Conservation (phyloP, 2,113 vertebrate species). For the Toxotes jaculatrix region DNA sequence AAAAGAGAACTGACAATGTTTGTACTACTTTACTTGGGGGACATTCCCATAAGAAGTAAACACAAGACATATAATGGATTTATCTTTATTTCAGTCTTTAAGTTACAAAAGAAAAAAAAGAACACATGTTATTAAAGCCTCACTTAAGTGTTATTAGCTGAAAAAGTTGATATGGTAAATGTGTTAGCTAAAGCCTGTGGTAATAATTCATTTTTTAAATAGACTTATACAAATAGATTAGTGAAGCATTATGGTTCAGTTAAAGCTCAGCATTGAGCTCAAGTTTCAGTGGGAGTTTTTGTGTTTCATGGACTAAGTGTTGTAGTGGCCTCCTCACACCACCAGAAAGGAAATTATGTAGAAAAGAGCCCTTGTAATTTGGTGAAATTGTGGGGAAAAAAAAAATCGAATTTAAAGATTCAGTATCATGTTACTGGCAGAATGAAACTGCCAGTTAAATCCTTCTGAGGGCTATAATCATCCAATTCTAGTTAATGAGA, state of each 20-base stretch:
- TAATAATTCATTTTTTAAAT: too few relatives aligned
- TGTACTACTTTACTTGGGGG: too few relatives aligned
- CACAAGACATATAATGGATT: too few relatives aligned
- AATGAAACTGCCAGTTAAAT: constrained; percentile 19
- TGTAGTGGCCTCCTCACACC: not conserved
- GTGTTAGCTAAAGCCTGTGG: too few relatives aligned
- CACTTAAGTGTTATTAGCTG: too few relatives aligned
- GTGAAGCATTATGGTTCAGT: not conserved
- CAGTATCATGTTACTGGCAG: constrained; percentile 9
- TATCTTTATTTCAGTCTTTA: too few relatives aligned
- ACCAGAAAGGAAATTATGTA: not conserved
- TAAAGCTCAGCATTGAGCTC: not conserved
- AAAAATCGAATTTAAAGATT: constrained; percentile 1
- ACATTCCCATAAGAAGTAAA: not conserved
- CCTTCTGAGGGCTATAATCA: constrained; percentile 6
- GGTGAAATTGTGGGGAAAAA: not conserved
- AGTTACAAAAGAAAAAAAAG: too few relatives aligned
- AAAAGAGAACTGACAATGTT: too few relatives aligned
- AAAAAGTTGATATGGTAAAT: too few relatives aligned
- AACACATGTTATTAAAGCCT: too few relatives aligned
- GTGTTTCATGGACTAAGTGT: not conserved
- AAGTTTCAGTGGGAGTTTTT: not conserved
- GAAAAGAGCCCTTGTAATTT: not conserved
- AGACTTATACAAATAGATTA: too few relatives aligned
- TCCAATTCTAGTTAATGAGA: constrained; percentile 5